phyloP scores from a whole-genome alignment of 2,113 vertebrate genomes.

The Pedetes capensis region DNA sequence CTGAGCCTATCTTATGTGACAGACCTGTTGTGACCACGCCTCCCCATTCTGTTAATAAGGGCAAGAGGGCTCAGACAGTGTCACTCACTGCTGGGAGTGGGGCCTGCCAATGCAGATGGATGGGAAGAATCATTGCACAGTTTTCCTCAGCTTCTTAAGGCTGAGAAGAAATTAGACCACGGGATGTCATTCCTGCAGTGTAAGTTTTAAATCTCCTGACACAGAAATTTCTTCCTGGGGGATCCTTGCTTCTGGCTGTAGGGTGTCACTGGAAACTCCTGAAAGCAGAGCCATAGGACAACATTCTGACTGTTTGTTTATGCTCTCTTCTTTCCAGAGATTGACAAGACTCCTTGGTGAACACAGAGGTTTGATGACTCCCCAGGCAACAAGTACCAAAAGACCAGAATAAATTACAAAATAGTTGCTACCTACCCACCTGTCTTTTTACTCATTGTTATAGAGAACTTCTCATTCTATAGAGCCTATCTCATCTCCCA shows the following conservation, averaged over 20 bases:
- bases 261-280: background rate
- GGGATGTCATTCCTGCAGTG: background rate
- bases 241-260: background rate
- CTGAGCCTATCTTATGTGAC: background rate
- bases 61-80: background rate
- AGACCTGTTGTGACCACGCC: no score
- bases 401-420: background rate
- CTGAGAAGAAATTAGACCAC: background rate
- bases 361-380: background rate
- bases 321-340: background rate
- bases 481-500: background rate
- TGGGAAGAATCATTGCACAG: no score
- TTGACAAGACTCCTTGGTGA: background rate
- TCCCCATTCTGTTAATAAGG: background rate
- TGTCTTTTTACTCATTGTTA: background rate
- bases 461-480: background rate
- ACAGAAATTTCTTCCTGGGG: background rate
- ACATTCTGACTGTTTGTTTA: background rate
- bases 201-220: background rate
- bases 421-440: background rate
- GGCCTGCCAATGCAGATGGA: no score
- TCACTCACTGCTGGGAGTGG: rapidly evolving
- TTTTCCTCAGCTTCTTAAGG: background rate
- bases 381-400: background rate
- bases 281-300: background rate